Conservation (phyloP, 2,797 vertebrate species). For the Pelochelys cantorii region DNA sequence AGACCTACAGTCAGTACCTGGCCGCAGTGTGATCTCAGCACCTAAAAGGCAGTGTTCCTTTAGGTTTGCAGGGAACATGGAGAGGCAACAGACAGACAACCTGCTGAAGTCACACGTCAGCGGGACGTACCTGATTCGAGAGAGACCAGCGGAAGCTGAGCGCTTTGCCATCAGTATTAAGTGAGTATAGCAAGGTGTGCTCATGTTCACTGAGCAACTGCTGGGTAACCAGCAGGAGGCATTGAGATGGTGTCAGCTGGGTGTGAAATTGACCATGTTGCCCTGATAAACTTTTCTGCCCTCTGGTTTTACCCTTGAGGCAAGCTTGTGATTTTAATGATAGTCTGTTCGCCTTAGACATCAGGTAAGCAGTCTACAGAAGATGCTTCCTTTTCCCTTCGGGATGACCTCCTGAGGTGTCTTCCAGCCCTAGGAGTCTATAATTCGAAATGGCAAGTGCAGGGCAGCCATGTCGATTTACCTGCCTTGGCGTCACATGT, state of each 20-base stretch:
- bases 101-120: slow-evolving; percentile 93
- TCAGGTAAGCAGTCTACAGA: neutral
- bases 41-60: neutral
- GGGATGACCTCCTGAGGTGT: too few species aligned
- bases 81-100: slow-evolving; percentile 96
- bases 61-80: slow-evolving; percentile 98
- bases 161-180: slow-evolving; percentile 98
- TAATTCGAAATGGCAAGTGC: neutral
- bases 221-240: neutral
- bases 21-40: neutral
- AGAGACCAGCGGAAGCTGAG: slow-evolving; percentile 95
- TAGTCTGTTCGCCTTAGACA: neutral
- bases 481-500: too few species aligned
- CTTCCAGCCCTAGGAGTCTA: too few species aligned
- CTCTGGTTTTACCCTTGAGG: neutral
- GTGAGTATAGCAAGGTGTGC: slow-evolving; percentile 77
- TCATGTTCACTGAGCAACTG: neutral
- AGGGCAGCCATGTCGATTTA: neutral
- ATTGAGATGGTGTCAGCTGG: neutral
- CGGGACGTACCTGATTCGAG: slow-evolving; percentile 96
- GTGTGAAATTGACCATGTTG: neutral
- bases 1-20: neutral
- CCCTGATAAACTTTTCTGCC: neutral
- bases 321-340: neutral
- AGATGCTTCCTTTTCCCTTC: neutral